Evolutionary conservation across 2,797 vertebrate genomes (phyloP).

Genomic region (Ptychobarbus kaznakovi): DNA sequence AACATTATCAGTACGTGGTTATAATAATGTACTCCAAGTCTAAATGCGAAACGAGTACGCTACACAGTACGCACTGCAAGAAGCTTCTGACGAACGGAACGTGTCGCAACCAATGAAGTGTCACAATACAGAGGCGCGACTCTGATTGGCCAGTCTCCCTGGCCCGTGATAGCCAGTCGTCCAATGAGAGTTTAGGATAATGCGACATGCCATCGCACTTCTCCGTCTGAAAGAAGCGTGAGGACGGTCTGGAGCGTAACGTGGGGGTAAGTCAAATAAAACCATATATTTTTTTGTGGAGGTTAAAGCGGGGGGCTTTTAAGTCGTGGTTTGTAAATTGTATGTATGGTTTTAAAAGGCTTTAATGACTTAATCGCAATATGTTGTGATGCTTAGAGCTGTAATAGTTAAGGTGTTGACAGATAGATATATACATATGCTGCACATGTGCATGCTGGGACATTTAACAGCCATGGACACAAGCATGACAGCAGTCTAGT

Average conservation of each 20-base stretch:
- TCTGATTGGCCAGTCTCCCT: conserved; percentile 17
- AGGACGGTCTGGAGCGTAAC: conserved; percentile 48
- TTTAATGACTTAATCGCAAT: not conserved
- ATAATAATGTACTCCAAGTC: not conserved
- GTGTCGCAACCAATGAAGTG: conserved; percentile 30
- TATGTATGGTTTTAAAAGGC: not conserved
- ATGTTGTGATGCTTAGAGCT: too few species aligned
- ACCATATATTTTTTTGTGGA: not conserved
- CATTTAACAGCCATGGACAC: conserved; percentile 11
- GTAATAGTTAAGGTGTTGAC: conserved; percentile 27
- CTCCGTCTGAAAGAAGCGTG: conserved; percentile 53
- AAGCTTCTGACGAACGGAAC: conserved; percentile 1
- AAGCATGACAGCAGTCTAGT: not conserved
- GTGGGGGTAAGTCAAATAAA: conserved; percentile 52
- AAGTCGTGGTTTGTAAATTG: not conserved
- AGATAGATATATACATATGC: conserved; percentile 26
- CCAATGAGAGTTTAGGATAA: conserved; percentile 53
- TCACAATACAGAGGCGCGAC: not conserved
- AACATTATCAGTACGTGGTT: not conserved
- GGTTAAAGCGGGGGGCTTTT: too few species aligned
- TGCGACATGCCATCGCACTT: conserved; percentile 39
- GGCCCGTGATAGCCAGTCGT: conserved; percentile 1
- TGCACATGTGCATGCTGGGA: conserved; percentile 45
- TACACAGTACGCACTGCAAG: not conserved
- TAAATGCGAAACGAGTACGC: not conserved